Conservation (phyloP, 2,113 vertebrate genomes). For the Bagarius yarrelli region DNA sequence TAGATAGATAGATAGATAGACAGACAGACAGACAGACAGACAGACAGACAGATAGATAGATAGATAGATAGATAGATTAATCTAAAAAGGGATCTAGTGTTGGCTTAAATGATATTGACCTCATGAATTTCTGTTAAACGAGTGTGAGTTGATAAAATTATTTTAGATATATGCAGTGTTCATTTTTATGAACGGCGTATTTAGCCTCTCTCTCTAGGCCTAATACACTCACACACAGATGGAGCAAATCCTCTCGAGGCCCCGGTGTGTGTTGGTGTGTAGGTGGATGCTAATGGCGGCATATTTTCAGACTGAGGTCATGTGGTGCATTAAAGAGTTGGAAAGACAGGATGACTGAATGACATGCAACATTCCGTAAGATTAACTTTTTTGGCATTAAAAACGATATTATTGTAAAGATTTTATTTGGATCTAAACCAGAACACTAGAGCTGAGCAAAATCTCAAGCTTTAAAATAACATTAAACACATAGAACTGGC, state of each 20-base stretch:
- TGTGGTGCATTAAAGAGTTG: neutral
- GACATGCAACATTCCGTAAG: neutral
- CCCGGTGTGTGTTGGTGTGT: slow-evolving; percentile 50
- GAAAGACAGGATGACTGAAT: neutral
- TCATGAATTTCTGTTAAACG: too few species aligned
- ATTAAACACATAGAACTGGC: neutral
- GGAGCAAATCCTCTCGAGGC: neutral
- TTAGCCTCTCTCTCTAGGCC: neutral
- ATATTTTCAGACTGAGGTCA: slow-evolving; percentile 58
- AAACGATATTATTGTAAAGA: neutral
- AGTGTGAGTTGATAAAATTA: too few species aligned
- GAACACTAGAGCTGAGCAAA: neutral
- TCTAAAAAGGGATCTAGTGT: too few species aligned
- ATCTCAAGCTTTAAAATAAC: neutral
- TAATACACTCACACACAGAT: slow-evolving; percentile 1
- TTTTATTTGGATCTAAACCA: neutral
- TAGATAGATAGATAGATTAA: too few species aligned
- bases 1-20: too few species aligned
- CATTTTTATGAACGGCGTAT: neutral
- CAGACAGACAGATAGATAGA: too few species aligned
- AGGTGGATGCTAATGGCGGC: slow-evolving; percentile 62
- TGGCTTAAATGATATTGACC: too few species aligned
- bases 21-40: too few species aligned
- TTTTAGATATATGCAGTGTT: too few species aligned
- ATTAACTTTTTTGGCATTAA: neutral